A percentile compares a stretch with the other conserved stretches of the same genome.
phyloP scores from a whole-genome alignment of 2,888 invertebrate species.

The Caradrina clavipalpis region DNA sequence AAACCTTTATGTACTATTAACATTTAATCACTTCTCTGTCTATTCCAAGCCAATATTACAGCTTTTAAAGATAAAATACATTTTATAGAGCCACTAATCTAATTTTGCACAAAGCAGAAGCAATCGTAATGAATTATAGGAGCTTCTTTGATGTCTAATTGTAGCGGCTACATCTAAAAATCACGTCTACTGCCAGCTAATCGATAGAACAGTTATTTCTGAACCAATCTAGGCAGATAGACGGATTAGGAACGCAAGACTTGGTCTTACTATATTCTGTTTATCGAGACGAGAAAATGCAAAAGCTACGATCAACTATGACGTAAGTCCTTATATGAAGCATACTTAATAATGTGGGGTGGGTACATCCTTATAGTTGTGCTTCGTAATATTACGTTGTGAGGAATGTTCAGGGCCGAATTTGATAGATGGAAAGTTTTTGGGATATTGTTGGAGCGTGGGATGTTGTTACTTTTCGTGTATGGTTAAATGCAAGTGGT shows the following conservation, averaged over 20 bases:
- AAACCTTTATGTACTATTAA: neutral
- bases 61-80: conserved; percentile 21
- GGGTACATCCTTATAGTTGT: neutral
- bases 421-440: neutral
- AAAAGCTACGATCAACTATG: neutral
- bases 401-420: conserved; percentile 4
- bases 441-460: neutral
- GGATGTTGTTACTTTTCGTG: no score
- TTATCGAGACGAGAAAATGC: conserved; percentile 24
- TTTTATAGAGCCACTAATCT: conserved; percentile 10
- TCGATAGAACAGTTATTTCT: conserved; percentile 45
- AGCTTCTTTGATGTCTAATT: conserved; percentile 42
- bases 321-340: neutral
- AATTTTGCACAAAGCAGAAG: conserved; percentile 22
- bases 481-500: no score
- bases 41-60: neutral
- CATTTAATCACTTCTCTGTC: neutral
- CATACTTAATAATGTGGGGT: conserved; percentile 2
- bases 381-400: neutral
- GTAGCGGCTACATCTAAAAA: conserved; percentile 2
- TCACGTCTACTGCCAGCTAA: conserved; percentile 6
- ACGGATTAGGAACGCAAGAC: conserved; percentile 13
- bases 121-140: conserved; percentile 29
- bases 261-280: conserved; percentile 12
- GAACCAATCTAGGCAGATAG: neutral